Evolutionary conservation across 2,113 vertebrate species (phyloP).

Genomic region (Lophochroa leadbeateri): DNA sequence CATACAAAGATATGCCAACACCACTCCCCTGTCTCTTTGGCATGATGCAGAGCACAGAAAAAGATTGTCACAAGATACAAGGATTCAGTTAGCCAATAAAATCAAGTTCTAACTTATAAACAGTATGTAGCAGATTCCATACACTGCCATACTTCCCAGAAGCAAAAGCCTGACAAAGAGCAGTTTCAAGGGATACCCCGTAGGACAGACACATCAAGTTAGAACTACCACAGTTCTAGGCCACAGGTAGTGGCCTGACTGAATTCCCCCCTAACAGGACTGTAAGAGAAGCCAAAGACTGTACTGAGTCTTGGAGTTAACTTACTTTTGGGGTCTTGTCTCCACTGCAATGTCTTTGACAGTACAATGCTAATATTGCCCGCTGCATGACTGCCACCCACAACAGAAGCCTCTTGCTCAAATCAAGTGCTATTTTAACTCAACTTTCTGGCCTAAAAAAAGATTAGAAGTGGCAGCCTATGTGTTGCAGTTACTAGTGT

Average conservation of each 20-base stretch:
- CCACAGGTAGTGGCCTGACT: background rate
- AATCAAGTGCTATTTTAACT: conserved; percentile 43
- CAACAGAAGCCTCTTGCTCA: conserved; percentile 33
- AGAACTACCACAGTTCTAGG: background rate
- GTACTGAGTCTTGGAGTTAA: background rate
- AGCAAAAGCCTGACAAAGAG: background rate
- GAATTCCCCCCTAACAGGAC: background rate
- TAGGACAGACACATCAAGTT: background rate
- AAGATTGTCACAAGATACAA: conserved; percentile 48
- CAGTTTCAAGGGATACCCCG: background rate
- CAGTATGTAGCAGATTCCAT: background rate
- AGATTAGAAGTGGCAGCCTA: background rate
- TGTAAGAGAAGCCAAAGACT: background rate
- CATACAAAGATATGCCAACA: conserved; percentile 68
- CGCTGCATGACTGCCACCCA: conserved; percentile 12
- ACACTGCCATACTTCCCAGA: background rate
- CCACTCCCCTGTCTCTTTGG: conserved; percentile 65
- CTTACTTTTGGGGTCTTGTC: background rate
- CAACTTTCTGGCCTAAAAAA: background rate
- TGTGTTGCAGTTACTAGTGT: background rate
- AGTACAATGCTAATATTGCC: background rate
- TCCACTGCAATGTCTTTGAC: background rate
- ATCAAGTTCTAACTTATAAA: background rate
- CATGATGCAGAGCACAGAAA: conserved; percentile 50
- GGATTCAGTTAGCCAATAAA: conserved; percentile 30